A percentile compares a stretch with the other conserved stretches of the same genome.
Conservation (phyloP, 2,113 vertebrate genomes). For the Ammodytes dubius region DNA sequence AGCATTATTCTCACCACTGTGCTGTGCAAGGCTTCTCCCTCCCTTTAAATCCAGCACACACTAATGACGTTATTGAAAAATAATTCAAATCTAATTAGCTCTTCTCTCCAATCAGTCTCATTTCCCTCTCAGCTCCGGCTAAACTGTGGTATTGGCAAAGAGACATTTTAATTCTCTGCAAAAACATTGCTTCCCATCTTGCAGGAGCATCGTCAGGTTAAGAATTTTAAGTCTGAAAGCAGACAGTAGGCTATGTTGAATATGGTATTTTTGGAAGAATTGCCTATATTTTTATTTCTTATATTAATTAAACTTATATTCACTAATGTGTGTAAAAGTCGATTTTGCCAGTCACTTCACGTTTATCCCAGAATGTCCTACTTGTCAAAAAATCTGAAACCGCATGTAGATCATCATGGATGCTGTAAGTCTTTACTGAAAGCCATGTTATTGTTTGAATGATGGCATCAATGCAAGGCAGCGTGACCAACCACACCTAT, state of each 20-base stretch:
- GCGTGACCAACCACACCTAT: slow-evolving; percentile 34
- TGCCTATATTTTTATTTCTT: slow-evolving; percentile 7
- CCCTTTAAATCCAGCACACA: slow-evolving; percentile 45
- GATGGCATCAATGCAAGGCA: slow-evolving; percentile 18
- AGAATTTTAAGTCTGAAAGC: neutral
- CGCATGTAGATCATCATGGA: neutral
- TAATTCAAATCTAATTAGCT: slow-evolving; percentile 65
- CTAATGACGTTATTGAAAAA: slow-evolving; percentile 72
- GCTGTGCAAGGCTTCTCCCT: slow-evolving; percentile 36
- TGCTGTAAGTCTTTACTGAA: neutral
- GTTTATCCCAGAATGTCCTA: slow-evolving; percentile 16
- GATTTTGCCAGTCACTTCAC: neutral
- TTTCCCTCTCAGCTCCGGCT: slow-evolving; percentile 55
- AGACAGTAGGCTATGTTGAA: neutral
- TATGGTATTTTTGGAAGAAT: slow-evolving; percentile 1
- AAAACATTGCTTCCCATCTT: slow-evolving; percentile 29
- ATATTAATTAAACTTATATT: neutral
- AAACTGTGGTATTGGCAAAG: slow-evolving; percentile 45
- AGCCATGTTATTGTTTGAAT: slow-evolving; percentile 32
- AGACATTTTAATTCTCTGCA: slow-evolving; percentile 23
- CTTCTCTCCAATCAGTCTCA: slow-evolving; percentile 66
- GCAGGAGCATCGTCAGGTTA: slow-evolving; percentile 12
- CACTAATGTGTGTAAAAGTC: neutral
- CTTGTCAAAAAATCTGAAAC: slow-evolving; percentile 9
- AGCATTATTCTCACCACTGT: slow-evolving; percentile 54